Percentiles rank a stretch among this genome's conserved stretches.
These are phyloP conservation scores for Schrankia costaestrigalis DNA, from an alignment of 2,888 invertebrate species.

Conservation along the genomic window DNA sequence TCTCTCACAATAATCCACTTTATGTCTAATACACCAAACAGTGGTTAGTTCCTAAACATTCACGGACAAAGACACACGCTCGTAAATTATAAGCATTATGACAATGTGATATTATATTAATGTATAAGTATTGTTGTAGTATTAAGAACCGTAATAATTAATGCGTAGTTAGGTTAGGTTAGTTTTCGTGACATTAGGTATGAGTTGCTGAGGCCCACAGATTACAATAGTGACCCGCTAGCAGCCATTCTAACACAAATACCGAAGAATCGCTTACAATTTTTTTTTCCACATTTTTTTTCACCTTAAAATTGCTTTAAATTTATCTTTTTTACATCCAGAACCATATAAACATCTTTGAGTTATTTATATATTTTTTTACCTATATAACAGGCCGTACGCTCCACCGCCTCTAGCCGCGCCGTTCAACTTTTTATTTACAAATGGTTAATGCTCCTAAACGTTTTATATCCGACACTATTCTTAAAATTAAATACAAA, in stretches of 20 bases:
- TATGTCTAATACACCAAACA: slow-evolving; percentile 76
- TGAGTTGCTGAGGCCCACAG: slow-evolving; percentile 74
- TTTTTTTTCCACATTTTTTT: slow-evolving; percentile 55
- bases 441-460: slow-evolving; percentile 87
- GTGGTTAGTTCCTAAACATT: slow-evolving; percentile 77
- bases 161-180: slow-evolving; percentile 77
- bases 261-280: slow-evolving; percentile 72
- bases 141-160: slow-evolving; percentile 77
- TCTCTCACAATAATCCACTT: slow-evolving; percentile 59
- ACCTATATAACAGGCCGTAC: slow-evolving; percentile 72
- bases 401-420: slow-evolving; percentile 53
- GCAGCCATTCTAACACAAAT: slow-evolving; percentile 76
- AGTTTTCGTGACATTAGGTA: slow-evolving; percentile 64
- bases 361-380: slow-evolving; percentile 79
- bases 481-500: slow-evolving; percentile 82
- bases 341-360: slow-evolving; percentile 82
- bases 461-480: slow-evolving; percentile 83
- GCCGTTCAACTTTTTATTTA: slow-evolving; percentile 78
- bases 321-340: slow-evolving; percentile 79
- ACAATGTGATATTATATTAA: slow-evolving; percentile 80
- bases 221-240: slow-evolving; percentile 77
- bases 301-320: slow-evolving; percentile 69
- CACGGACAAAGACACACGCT: slow-evolving; percentile 81
- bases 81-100: slow-evolving; percentile 81
- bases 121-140: slow-evolving; percentile 77